Evolutionary conservation across 1,140 invertebrate genomes (phyloP).

Genomic region (Lasaia peninsularis): DNA sequence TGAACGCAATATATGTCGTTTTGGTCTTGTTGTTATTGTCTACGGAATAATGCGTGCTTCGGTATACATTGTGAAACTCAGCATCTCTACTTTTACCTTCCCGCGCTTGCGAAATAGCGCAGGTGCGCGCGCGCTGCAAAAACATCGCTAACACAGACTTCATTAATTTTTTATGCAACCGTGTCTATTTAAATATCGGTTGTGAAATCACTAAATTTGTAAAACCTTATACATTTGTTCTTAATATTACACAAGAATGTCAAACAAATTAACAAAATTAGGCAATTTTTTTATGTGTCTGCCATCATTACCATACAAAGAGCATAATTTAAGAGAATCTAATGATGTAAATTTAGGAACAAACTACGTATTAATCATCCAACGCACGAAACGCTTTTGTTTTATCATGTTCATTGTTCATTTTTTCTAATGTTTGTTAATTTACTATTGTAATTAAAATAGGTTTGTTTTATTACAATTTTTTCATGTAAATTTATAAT

Average conservation of each 20-base stretch:
- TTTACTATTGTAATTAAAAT: too few species aligned
- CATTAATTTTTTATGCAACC: conserved; percentile 73
- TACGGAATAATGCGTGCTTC: conserved; percentile 39
- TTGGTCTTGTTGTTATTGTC: conserved; percentile 18
- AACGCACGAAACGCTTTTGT: too few species aligned
- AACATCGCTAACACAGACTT: conserved; percentile 66
- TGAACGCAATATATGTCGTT: neutral
- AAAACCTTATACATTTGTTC: neutral
- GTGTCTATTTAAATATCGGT: conserved; percentile 36
- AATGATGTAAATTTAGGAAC: too few species aligned
- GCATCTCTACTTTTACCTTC: conserved; percentile 74
- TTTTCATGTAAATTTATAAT: too few species aligned
- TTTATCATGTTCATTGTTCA: too few species aligned
- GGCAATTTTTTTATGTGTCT: too few species aligned
- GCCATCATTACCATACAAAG: too few species aligned
- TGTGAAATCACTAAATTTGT: conserved; percentile 8
- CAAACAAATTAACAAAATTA: neutral
- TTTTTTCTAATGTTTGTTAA: too few species aligned
- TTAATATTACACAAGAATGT: neutral
- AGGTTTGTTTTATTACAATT: too few species aligned
- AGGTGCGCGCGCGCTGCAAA: conserved; percentile 70
- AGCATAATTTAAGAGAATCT: too few species aligned
- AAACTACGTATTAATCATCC: neutral
- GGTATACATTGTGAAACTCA: conserved; percentile 64
- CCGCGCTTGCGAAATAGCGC: conserved; percentile 70